Evolutionary conservation across 1,140 invertebrate species (phyloP).

Genomic region (Theocolax elegans): DNA sequence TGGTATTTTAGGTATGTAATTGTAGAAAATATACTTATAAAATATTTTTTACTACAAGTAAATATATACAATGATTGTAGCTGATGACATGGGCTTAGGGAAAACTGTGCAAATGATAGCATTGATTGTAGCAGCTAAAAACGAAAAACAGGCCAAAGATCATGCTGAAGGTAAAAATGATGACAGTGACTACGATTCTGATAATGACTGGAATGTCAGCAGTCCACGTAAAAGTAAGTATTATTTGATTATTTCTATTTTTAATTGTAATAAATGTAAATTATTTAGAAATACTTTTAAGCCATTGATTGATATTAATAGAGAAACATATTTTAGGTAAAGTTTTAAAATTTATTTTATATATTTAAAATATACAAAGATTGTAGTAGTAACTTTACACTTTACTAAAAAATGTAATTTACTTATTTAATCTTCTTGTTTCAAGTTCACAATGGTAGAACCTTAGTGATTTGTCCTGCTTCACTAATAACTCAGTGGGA

Average conservation of each 20-base stretch:
- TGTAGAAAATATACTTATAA: too few relatives aligned
- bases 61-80: conserved; percentile 61
- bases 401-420: too few relatives aligned
- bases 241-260: not conserved
- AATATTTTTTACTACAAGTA: not conserved
- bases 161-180: conserved; percentile 35
- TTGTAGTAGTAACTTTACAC: too few relatives aligned
- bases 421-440: too few relatives aligned
- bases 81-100: conserved; percentile 95
- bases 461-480: conserved; percentile 90
- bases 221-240: not conserved
- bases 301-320: too few relatives aligned
- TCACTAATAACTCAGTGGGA: conserved; percentile 88
- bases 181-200: conserved; percentile 46
- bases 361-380: too few relatives aligned
- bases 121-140: conserved; percentile 67
- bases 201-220: conserved; percentile 8
- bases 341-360: too few relatives aligned
- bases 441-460: conserved; percentile 71
- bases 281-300: too few relatives aligned
- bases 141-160: conserved; percentile 22
- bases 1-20: conserved; percentile 74
- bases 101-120: conserved; percentile 95
- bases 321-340: too few relatives aligned
- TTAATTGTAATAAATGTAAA: too few relatives aligned